Base-by-base conservation (phyloP, 2,888 invertebrate genomes). In the Macaria liturata region DNA sequence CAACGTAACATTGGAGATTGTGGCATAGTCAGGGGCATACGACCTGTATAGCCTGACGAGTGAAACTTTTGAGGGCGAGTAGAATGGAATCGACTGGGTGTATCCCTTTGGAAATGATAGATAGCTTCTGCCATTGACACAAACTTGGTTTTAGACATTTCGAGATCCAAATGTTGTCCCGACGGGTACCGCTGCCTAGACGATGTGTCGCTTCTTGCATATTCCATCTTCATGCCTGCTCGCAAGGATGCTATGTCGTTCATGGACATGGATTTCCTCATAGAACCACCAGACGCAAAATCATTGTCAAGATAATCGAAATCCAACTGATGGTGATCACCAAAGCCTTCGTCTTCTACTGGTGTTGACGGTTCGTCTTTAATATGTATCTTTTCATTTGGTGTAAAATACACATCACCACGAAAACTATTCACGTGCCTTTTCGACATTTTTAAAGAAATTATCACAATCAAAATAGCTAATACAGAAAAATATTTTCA, bases 121-220 rank as follows among this genome's bases (percentile, higher is more conserved):
- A 94, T 84, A 53, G 91, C 88, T 75, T 94, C 94, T 5, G 94
- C 94, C 88, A 94, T 86, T 2, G 94, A 92, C n/a, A 93, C 88
- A 73, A 92, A 94, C 67, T 89, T 92, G 1, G 76, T 84, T 75
- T 67, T 83, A 0, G 86, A 84, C n/a, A 82, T 62, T 42, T 84
- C 83, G 32, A 76, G 71, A 8, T 51, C 37, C n/a, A 42, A 42
- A 42, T 74, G 70, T n/a, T 69, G 73, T 40, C 69, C 76, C 9
- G 74, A 73, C 43, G 75, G 76, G 42, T 75, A 77, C 40, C 78
- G 76, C 57, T 79, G 75, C 61, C 77, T 80, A 49, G 75, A 70
- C 54, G 78, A 70, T 42, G 68, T 64, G 49, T 79, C 76, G 52
- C 78, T 74, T 49, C 66, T 73, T 37, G 77, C 72, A n/a, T 75